Conservation (phyloP, 2,113 vertebrate species). For the Varanus salvator region DNA sequence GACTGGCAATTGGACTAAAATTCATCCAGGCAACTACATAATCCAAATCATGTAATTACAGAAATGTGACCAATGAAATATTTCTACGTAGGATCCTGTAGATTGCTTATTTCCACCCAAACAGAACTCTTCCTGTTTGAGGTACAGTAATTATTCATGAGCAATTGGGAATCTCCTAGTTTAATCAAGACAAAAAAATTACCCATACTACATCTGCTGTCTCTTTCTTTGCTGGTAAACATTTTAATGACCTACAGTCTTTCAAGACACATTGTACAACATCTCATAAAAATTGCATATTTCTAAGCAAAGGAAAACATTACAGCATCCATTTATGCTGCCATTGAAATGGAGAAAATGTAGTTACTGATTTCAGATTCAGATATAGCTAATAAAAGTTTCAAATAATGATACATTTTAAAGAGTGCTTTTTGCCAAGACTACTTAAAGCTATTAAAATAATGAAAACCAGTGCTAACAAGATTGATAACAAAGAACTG, state of each 20-base stretch:
- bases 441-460: background rate
- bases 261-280: slow-evolving; percentile 5
- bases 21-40: background rate
- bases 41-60: fast-evolving
- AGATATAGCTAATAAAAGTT: background rate
- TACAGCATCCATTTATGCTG: background rate
- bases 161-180: background rate
- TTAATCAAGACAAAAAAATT: background rate
- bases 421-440: slow-evolving; percentile 22
- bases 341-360: background rate
- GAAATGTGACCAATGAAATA: background rate
- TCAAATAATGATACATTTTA: slow-evolving; percentile 4
- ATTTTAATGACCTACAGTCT: background rate
- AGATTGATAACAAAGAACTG: background rate
- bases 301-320: slow-evolving; percentile 2
- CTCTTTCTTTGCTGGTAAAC: slow-evolving; percentile 5
- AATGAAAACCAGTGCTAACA: background rate
- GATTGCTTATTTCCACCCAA: background rate
- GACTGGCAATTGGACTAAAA: background rate
- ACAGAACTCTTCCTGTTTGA: background rate
- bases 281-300: slow-evolving; percentile 25
- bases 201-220: background rate
- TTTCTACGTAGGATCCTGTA: background rate
- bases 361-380: slow-evolving; percentile 1
- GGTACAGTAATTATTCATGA: background rate